Evolutionary conservation across 1,140 invertebrate genomes (phyloP).

Genomic region (Drosophila punjabiensis): DNA sequence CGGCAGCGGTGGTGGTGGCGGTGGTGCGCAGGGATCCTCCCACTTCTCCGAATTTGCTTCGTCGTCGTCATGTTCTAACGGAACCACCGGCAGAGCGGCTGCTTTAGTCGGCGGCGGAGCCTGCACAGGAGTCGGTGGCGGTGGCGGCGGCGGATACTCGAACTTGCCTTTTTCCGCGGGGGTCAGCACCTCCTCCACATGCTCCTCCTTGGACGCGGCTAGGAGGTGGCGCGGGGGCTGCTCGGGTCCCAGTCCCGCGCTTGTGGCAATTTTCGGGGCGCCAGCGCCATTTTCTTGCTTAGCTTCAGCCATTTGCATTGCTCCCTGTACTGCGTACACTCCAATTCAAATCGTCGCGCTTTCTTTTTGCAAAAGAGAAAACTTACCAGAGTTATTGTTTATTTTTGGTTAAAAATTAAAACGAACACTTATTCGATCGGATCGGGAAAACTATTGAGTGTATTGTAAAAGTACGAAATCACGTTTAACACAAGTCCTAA

Average conservation of each 20-base stretch:
- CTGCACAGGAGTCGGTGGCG: conserved; percentile 76
- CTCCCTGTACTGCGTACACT: conserved; percentile 26
- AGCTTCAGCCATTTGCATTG: conserved; percentile 64
- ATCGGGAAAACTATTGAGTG: conserved; percentile 30
- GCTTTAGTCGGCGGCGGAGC: conserved; percentile 20
- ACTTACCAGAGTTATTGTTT: conserved; percentile 45
- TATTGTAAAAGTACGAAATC: conserved; percentile 59
- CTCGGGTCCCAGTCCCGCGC: conserved; percentile 24
- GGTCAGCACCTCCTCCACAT: conserved; percentile 41
- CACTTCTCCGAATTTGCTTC: conserved; percentile 69
- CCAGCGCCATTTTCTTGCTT: conserved; percentile 78
- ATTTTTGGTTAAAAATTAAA: conserved; percentile 44
- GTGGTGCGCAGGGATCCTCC: conserved; percentile 75
- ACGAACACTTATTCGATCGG: conserved; percentile 27
- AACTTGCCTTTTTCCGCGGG: conserved; percentile 52
- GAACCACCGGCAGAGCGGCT: conserved; percentile 2
- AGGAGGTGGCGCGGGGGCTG: conserved; percentile 31
- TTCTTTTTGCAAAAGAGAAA: not conserved
- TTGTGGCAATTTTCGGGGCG: conserved; percentile 57
- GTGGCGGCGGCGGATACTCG: conserved; percentile 72
- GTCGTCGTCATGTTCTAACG: conserved; percentile 60
- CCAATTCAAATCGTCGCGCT: not conserved
- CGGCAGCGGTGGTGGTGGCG: conserved; percentile 69
- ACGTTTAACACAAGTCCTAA: conserved; percentile 65
- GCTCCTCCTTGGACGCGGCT: conserved; percentile 22